These are phyloP conservation scores for Aphelocoma coerulescens DNA, from an alignment of 2,113 vertebrate species.

Conservation along the genomic window DNA sequence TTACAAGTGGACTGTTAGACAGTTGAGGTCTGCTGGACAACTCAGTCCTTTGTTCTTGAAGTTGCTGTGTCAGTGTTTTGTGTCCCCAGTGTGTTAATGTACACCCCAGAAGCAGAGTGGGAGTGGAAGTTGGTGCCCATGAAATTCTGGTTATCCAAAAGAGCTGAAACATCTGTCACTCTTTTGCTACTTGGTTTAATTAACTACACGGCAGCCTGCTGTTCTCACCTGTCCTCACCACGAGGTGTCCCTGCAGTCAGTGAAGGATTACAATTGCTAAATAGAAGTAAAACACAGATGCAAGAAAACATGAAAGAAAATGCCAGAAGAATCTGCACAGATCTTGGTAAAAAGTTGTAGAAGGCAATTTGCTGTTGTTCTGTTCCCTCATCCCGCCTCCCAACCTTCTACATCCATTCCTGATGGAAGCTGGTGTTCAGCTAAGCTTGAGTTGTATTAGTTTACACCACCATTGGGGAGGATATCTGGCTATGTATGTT, in stretches of 20 bases:
- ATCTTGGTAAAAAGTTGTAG: neutral
- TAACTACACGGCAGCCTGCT: constrained; percentile 13
- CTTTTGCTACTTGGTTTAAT: neutral
- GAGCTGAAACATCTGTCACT: constrained; percentile 36
- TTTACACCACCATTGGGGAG: neutral
- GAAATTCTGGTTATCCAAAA: constrained; percentile 31
- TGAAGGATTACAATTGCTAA: neutral
- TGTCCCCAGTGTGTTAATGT: constrained; percentile 8
- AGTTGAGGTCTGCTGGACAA: neutral
- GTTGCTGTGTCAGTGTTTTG: constrained; percentile 3
- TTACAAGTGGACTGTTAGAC: neutral
- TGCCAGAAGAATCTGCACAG: neutral
- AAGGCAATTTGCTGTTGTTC: neutral
- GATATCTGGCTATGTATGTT: neutral
- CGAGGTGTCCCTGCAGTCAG: constrained; percentile 59
- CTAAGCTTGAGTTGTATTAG: neutral
- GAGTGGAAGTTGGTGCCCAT: neutral
- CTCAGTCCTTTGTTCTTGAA: neutral
- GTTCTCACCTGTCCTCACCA: constrained; percentile 40
- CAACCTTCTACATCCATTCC: neutral
- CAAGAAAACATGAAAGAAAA: constrained; percentile 6
- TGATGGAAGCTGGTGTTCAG: neutral
- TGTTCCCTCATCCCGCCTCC: neutral
- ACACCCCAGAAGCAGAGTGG: neutral
- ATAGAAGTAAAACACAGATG: neutral